Conservation (phyloP, 2,888 invertebrate genomes). For the Stomorhina lunata region DNA sequence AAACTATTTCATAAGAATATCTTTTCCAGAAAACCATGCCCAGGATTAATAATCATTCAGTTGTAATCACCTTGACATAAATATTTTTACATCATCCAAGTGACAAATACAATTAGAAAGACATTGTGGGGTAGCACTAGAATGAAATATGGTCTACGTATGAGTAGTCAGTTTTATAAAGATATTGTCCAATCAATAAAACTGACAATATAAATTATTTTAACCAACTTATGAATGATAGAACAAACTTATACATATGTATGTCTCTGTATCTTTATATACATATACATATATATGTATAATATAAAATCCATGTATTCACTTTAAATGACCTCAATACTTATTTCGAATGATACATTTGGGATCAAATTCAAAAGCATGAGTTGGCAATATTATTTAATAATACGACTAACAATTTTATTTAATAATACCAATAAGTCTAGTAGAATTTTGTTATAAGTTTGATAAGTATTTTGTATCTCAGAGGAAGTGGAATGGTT, state of each 20-base stretch:
- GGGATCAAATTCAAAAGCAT: slow-evolving; percentile 30
- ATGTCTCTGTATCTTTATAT: no score
- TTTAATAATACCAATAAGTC: not conserved
- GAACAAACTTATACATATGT: not conserved
- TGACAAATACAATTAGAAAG: slow-evolving; percentile 32
- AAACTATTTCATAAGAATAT: no score
- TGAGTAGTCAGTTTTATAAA: not conserved
- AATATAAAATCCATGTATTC: not conserved
- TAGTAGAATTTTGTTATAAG: not conserved
- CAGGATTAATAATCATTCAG: no score
- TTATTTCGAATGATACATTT: slow-evolving; percentile 39
- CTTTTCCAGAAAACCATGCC: no score
- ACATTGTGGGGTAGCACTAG: not conserved
- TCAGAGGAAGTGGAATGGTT: not conserved
- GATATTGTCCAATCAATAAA: not conserved
- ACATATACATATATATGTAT: not conserved
- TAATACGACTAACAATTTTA: slow-evolving; percentile 18
- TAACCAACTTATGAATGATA: not conserved
- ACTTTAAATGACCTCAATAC: slow-evolving; percentile 43
- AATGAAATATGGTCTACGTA: slow-evolving; percentile 6
- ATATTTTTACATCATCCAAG: slow-evolving; percentile 19
- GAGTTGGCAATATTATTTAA: slow-evolving; percentile 6
- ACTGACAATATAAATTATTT: slow-evolving; percentile 7
- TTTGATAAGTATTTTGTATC: not conserved
- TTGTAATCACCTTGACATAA: slow-evolving; percentile 53